phyloP scores from a whole-genome alignment of 2,888 invertebrate species.

The Pyrrhosoma nymphula region DNA sequence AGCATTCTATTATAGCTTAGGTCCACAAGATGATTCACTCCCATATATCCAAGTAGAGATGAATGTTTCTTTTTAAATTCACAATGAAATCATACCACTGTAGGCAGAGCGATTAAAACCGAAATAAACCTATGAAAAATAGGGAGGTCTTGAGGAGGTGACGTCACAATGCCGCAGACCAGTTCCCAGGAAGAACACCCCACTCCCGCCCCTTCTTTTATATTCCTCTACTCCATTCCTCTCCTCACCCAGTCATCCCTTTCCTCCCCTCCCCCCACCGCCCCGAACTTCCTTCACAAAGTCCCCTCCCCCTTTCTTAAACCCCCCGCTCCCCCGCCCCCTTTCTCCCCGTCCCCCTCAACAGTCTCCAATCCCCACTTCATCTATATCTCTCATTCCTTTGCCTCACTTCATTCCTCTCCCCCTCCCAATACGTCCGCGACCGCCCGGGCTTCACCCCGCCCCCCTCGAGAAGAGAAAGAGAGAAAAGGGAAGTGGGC shows the following conservation, averaged over 20 bases:
- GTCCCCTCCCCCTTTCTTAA: neutral
- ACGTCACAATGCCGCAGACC: conserved; percentile 66
- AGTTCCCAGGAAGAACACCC: conserved; percentile 52
- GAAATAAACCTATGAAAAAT: conserved; percentile 45
- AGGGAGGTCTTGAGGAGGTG: conserved; percentile 51
- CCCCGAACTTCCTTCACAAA: neutral
- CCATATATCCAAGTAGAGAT: neutral
- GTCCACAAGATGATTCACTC: conserved; percentile 1
- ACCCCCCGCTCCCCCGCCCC: neutral
- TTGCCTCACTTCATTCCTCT: neutral
- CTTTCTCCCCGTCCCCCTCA: neutral
- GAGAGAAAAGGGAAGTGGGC: neutral
- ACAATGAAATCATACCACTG: conserved; percentile 42
- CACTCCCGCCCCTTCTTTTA: neutral
- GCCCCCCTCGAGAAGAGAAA: neutral
- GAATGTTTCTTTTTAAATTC: conserved; percentile 46
- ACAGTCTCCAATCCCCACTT: conserved; percentile 24
- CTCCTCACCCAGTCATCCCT: no score
- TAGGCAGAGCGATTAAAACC: conserved; percentile 49
- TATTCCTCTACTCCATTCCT: neutral
- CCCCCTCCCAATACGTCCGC: neutral
- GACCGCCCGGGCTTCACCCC: neutral
- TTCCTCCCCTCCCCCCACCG: neutral
- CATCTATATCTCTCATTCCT: conserved; percentile 28
- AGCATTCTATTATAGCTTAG: neutral